Evolutionary conservation across 2,113 vertebrate species (phyloP), one percentile per base, ranked within the genome.

Genomic region (Raja brachyura): DNA sequence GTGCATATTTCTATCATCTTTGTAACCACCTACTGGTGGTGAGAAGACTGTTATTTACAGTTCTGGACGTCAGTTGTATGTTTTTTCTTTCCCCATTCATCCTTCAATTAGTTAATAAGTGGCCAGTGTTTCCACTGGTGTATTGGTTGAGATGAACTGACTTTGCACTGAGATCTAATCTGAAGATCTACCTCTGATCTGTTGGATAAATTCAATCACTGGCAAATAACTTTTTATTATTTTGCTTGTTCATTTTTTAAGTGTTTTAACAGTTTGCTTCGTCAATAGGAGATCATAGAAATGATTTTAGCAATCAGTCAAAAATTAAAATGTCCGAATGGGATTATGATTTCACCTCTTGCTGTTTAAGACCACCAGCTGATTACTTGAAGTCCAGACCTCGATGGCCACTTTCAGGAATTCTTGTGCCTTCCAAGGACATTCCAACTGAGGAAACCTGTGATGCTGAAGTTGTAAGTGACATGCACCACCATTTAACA

Each of bases 381-480:
- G 66, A 56, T 61, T 68, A 61, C 18, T 93, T 86, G n/a, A 90
- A 81, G 56, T 39, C 68, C 0, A 33, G 75, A 25, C 68, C 59
- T 16, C 70, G 77, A 10, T 90, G 75, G 59, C 93, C 77, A 3
- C 86, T 93, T 76, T 73, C 83, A 28, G 86, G 93, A 70, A 76
- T 93, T 3, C 77, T 93, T 73, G 93, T 83, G 54, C 93, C 93
- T 48, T 86, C 56, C 5, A 85, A 59, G 1, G 59, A 39, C 20
- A 20, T 59, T 56, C 83, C 54, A 31, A 22, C 93, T 13, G 75
- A 90, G 33, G 66, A 28, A 76, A 28, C 77, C 66, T 92, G 66
- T 73, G 39, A 48, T 70, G 63, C 48, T 73, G 93, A 93, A 93
- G 92, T 70, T 93, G 94, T 94, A 94, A 94, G 83, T 66, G 4